Percentiles rank a stretch among this genome's conserved stretches.
Evolutionary conservation across 2,888 invertebrate genomes (phyloP).

Genomic region (Chloroclysta siterata): DNA sequence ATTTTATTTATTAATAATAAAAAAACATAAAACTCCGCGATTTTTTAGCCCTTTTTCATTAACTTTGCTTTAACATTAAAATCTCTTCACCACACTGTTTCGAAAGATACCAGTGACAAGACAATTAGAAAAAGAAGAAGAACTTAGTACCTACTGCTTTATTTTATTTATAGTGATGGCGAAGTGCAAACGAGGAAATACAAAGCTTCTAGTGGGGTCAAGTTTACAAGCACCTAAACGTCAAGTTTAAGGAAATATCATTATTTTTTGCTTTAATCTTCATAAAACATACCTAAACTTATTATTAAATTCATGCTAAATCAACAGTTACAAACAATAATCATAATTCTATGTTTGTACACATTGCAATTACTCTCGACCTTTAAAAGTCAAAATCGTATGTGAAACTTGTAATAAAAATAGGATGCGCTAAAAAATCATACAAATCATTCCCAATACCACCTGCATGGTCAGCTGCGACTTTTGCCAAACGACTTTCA

Average conservation of each 20-base stretch:
- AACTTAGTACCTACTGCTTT: too few relatives aligned
- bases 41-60: too few relatives aligned
- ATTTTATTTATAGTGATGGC: not conserved
- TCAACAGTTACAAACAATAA: constrained; percentile 31
- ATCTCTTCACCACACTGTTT: too few relatives aligned
- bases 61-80: too few relatives aligned
- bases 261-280: constrained; percentile 19
- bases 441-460: constrained; percentile 27
- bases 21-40: too few relatives aligned
- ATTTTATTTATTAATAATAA: too few relatives aligned
- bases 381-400: constrained; percentile 42
- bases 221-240: constrained; percentile 6
- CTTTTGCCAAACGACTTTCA: constrained; percentile 16
- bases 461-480: constrained; percentile 35
- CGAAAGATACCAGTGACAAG: too few relatives aligned
- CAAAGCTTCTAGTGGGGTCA: constrained; percentile 1
- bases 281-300: constrained; percentile 4
- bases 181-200: constrained; percentile 11
- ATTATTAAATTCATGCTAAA: constrained; percentile 34
- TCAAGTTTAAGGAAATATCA: not conserved
- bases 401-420: constrained; percentile 26
- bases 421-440: constrained; percentile 28
- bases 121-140: too few relatives aligned
- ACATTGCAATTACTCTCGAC: constrained; percentile 48
- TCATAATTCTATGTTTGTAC: constrained; percentile 24